Base-by-base conservation (phyloP, 2,888 invertebrate species). In the Andrena minutula region DNA sequence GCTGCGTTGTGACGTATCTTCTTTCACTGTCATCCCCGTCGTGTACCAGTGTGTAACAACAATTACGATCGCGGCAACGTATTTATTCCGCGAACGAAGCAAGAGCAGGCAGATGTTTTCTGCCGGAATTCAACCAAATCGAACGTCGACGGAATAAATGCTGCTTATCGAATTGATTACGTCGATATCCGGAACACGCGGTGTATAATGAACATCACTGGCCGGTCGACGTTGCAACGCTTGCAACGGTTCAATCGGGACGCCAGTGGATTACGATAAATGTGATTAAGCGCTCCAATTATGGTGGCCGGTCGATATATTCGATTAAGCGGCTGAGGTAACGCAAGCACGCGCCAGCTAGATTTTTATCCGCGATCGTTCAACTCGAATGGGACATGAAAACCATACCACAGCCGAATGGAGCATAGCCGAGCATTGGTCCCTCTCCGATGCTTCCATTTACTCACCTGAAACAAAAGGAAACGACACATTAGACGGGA, bases 201-300 rank as follows among this genome's bases (percentile, higher is more conserved):
- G 26, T 35, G 28, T 51, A 60, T 73, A 73, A 74, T 35, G 65
- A 61, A 66, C 51, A 63, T 30, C 28, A 16, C 64, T 49, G 64
- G 28, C 30, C 26, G 47, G 51, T 53, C 28, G 41, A 30, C 49
- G 75, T 30, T 51, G 30, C 64, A 80, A 64, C 49, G 66, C 60
- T 30, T 41, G 30, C 64, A 80, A 64, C 51, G 66, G 56, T 64
- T 80, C 49, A 63, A 69, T 65, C 66, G 61, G 64, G 53, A 74
- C 63, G 30, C 51, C 30, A 60, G 63, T 47, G 82, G 81, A 75
- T 81, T 76, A 73, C 81, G 68, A 81, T 65, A 81, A 75, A 73
- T 49, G 58, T 58, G 68, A 81, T 75, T 80, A 75, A 74, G 49
- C 61, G 53, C 56, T 32, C 47, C 61, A 73, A 70, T 63, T 70